Percentiles rank a stretch among this genome's conserved stretches.
phyloP scores from a whole-genome alignment of 2,113 vertebrate species.

The Ivindomyrus marchei region DNA sequence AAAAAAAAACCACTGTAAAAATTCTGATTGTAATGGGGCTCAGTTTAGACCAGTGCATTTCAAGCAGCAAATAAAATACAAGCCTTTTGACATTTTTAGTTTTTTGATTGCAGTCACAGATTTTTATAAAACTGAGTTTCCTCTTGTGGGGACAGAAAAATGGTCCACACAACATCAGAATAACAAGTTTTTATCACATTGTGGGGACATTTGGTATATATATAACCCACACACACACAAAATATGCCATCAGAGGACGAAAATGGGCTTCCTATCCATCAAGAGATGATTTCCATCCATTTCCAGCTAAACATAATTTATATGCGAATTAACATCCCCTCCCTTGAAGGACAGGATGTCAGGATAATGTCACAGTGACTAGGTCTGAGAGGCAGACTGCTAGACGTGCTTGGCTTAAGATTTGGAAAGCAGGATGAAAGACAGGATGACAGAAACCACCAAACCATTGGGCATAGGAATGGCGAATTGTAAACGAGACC shows the following conservation, averaged over 20 bases:
- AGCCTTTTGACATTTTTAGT: background rate
- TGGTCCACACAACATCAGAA: background rate
- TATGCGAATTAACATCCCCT: background rate
- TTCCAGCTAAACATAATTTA: conserved; percentile 7
- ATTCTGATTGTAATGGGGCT: background rate
- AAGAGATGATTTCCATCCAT: conserved; percentile 1
- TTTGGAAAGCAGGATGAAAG: background rate
- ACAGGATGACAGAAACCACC: background rate
- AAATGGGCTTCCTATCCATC: background rate
- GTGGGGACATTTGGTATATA: background rate
- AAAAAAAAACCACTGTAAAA: background rate
- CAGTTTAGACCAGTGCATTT: background rate
- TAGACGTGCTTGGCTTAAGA: background rate
- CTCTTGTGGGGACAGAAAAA: background rate
- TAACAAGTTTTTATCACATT: background rate
- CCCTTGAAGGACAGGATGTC: conserved; percentile 3
- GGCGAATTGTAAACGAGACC: background rate
- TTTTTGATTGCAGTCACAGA: background rate
- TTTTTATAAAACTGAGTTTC: background rate
- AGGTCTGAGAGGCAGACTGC: background rate
- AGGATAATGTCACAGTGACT: background rate
- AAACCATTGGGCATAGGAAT: background rate
- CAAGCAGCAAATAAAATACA: background rate
- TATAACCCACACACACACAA: background rate
- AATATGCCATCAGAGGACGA: conserved; percentile 18